A percentile compares a stretch with the other conserved stretches of the same genome.
Evolutionary conservation across 2,888 invertebrate species (phyloP).

Genomic region (Pristionchus fissidentatus): DNA sequence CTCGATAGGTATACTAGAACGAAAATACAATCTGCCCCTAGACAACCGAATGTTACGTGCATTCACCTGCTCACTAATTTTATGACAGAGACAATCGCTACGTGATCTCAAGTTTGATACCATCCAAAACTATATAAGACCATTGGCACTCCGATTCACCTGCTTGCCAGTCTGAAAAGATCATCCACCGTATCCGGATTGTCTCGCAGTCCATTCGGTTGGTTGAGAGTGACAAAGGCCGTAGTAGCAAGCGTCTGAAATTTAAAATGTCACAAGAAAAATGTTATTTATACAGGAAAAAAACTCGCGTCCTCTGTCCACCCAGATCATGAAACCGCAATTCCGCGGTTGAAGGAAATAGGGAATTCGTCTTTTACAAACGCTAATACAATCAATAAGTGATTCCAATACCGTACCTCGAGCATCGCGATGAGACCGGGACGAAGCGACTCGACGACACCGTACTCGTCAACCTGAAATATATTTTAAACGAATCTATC

Average conservation of each 20-base stretch:
- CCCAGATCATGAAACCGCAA: too few species aligned
- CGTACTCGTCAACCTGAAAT: conserved; percentile 90
- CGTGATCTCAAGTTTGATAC: too few species aligned
- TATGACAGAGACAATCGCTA: too few species aligned
- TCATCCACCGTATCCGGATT: conserved; percentile 99
- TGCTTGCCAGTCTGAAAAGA: conserved; percentile 88
- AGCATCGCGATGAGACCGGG: conserved; percentile 88
- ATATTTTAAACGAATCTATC: neutral
- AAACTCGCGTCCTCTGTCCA: neutral
- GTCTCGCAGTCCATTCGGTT: conserved; percentile 86
- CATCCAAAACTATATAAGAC: too few species aligned
- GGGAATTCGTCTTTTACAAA: too few species aligned
- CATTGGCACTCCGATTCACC: conserved; percentile 76
- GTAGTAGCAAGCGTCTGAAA: conserved; percentile 53
- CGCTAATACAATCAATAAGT: neutral
- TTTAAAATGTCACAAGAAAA: too few species aligned
- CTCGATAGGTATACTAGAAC: too few species aligned
- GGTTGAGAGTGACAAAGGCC: conserved; percentile 82
- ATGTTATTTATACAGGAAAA: too few species aligned
- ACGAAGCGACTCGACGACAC: conserved; percentile 83
- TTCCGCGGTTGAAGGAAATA: too few species aligned
- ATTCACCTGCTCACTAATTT: too few species aligned
- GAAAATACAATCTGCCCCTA: too few species aligned
- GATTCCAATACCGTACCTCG: conserved; percentile 80
- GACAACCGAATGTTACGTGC: too few species aligned